phyloP scores from a whole-genome alignment of 2,797 vertebrate species.

The Hemibagrus guttatus region DNA sequence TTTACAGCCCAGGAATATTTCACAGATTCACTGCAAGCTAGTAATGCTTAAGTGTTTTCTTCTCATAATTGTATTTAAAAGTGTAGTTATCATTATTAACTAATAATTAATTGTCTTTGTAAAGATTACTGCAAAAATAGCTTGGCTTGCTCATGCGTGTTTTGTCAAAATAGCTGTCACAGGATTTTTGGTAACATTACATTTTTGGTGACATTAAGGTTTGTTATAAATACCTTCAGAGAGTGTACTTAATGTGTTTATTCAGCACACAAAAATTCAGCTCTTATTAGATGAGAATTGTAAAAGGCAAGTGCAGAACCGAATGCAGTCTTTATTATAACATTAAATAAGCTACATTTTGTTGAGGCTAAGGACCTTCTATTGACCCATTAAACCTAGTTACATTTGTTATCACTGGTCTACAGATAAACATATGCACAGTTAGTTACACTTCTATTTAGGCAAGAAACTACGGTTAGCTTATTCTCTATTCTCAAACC shows the following conservation, averaged over 20 bases:
- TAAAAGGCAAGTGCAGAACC: neutral
- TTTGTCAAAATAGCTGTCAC: neutral
- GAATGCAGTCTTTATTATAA: neutral
- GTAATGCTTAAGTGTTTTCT: neutral
- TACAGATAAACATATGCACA: neutral
- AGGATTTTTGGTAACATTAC: neutral
- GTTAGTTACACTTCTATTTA: neutral
- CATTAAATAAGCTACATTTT: slow-evolving; percentile 1
- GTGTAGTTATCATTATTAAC: neutral
- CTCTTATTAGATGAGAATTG: neutral
- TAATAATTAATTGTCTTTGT: neutral
- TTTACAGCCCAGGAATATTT: neutral
- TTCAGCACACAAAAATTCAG: neutral
- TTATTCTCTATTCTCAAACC: neutral
- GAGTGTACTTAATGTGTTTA: neutral
- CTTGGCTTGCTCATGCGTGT: neutral
- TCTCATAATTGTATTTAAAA: neutral
- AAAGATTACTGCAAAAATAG: neutral
- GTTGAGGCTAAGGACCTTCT: neutral
- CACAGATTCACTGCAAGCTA: neutral
- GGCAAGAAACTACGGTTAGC: neutral
- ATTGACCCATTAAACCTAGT: neutral
- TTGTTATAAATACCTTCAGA: neutral
- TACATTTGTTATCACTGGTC: neutral
- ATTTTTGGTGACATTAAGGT: neutral